A percentile compares a stretch with the other conserved stretches of the same genome.
Conservation (phyloP, 2,888 invertebrate species). For the Quadroppia sp. region DNA sequence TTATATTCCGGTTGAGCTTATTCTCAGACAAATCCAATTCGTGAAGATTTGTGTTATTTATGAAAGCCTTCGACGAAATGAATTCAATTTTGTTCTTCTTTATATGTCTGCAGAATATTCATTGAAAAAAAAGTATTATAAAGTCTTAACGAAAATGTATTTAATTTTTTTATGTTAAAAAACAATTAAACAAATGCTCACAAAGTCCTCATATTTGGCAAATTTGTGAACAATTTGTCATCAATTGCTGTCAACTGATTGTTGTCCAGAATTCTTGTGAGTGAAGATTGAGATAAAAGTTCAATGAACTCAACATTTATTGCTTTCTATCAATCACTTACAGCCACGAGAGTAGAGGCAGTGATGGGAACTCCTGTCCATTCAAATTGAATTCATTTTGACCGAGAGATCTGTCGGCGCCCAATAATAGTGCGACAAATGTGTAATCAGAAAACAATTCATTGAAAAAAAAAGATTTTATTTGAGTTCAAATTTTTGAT, state of each 20-base stretch:
- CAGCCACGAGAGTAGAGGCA: constrained; percentile 46
- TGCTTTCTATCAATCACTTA: constrained; percentile 43
- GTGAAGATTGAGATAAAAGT: constrained; percentile 7
- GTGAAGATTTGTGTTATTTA: neutral
- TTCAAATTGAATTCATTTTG: neutral
- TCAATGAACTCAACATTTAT: constrained; percentile 25
- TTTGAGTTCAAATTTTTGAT: too few relatives aligned
- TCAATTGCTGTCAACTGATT: constrained; percentile 52
- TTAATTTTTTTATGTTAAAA: neutral
- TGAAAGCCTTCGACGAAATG: neutral
- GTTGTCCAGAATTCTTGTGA: constrained; percentile 51
- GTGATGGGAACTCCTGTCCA: constrained; percentile 31
- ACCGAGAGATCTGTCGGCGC: neutral
- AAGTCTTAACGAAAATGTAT: neutral
- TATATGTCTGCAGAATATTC: neutral
- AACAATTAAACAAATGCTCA: constrained; percentile 49
- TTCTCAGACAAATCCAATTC: constrained; percentile 20
- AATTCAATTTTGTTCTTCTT: neutral
- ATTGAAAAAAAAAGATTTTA: neutral
- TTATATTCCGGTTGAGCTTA: neutral
- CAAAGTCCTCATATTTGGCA: constrained; percentile 53
- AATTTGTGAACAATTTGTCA: constrained; percentile 50
- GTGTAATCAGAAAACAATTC: neutral
- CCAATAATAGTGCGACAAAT: neutral
- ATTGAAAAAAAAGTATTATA: neutral